Percentiles rank a stretch among this genome's conserved stretches.
phyloP scores from a whole-genome alignment of 2,888 invertebrate species.

The Chrysina gloriosa region DNA sequence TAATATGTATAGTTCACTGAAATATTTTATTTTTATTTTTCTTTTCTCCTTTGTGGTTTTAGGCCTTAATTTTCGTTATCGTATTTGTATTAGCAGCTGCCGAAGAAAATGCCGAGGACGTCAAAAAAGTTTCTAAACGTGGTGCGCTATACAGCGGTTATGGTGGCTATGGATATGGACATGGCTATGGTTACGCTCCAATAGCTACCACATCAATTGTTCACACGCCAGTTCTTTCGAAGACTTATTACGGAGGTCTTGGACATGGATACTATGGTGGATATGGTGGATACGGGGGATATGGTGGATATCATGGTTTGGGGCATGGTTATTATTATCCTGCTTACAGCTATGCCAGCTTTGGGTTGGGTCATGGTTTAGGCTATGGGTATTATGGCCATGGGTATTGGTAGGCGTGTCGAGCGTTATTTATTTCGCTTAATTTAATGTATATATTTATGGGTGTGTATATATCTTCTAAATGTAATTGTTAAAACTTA shows the following conservation, averaged over 20 bases:
- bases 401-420: constrained; percentile 45
- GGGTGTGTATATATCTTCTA: neutral
- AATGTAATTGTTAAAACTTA: neutral
- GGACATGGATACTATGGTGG: constrained; percentile 43
- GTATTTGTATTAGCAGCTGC: constrained; percentile 44
- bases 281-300: constrained; percentile 42
- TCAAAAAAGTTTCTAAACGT: constrained; percentile 56
- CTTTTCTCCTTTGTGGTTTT: constrained; percentile 1
- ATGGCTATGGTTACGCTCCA: constrained; percentile 47
- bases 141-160: constrained; percentile 53
- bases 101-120: constrained; percentile 48
- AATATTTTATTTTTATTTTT: no score
- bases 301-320: constrained; percentile 45
- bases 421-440: neutral
- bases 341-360: constrained; percentile 38
- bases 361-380: constrained; percentile 48
- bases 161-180: constrained; percentile 49
- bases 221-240: constrained; percentile 42
- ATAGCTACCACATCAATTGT: constrained; percentile 46
- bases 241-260: constrained; percentile 42
- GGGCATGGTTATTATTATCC: constrained; percentile 40
- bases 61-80: constrained; percentile 43
- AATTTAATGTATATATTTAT: neutral
- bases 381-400: constrained; percentile 45
- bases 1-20: no score